Percentiles rank a stretch among this genome's conserved stretches.
Conservation (phyloP, 2,113 vertebrate species). For the Thomomys bottae region DNA sequence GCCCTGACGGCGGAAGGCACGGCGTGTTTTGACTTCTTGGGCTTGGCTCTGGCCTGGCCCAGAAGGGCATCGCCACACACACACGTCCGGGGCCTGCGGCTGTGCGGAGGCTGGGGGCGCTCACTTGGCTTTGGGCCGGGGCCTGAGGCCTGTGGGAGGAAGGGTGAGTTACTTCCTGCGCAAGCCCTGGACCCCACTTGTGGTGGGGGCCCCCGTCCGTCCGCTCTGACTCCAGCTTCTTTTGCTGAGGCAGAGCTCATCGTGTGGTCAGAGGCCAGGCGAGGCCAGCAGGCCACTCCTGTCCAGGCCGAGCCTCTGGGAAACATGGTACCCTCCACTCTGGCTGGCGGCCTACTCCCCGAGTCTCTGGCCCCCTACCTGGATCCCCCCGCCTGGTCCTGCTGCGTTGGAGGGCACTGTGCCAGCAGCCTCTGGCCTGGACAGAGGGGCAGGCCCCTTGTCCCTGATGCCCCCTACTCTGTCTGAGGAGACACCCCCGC, state of each 20-base stretch:
- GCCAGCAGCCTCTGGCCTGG: no score
- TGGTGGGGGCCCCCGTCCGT: accelerated
- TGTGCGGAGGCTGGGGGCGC: accelerated
- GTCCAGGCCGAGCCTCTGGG: accelerated
- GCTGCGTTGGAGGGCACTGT: no score
- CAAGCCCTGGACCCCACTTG: background rate
- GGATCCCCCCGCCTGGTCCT: accelerated
- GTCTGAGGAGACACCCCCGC: accelerated
- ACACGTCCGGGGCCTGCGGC: accelerated
- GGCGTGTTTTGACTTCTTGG: background rate
- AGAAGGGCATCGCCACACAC: background rate
- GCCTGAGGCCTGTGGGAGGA: slow-evolving; percentile 66
- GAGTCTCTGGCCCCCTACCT: background rate
- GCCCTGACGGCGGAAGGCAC: slow-evolving; percentile 68
- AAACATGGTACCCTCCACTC: background rate
- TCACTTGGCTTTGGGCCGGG: slow-evolving; percentile 72
- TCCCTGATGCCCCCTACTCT: accelerated
- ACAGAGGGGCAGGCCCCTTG: background rate
- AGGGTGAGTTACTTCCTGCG: background rate
- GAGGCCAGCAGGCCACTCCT: background rate
- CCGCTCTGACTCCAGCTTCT: background rate
- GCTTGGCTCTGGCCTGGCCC: slow-evolving; percentile 12
- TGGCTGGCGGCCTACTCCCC: accelerated
- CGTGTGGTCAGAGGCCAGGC: background rate
- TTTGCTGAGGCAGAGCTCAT: background rate